phyloP scores from a whole-genome alignment of 2,888 invertebrate species.

The Bedellia somnulentella region DNA sequence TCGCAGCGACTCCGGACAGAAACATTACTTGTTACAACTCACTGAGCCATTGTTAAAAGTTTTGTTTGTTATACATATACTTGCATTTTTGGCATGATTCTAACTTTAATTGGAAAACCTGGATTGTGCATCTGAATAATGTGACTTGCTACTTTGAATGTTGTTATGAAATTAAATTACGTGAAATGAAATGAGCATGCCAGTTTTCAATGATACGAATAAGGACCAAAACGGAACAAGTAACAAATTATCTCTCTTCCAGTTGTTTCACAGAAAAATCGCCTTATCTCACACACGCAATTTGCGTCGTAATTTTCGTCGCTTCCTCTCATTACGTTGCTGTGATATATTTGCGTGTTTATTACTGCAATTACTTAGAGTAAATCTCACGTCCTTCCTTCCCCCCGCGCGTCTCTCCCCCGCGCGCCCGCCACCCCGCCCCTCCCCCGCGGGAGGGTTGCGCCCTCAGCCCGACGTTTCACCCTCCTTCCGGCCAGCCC shows the following conservation, averaged over 20 bases:
- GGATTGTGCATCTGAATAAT: too few relatives aligned
- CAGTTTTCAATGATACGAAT: constrained; percentile 1
- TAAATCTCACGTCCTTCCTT: constrained; percentile 63
- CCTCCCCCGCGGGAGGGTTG: constrained; percentile 36
- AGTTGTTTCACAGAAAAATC: constrained; percentile 36
- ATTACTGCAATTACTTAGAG: constrained; percentile 65
- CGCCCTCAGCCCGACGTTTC: constrained; percentile 50
- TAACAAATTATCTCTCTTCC: constrained; percentile 15
- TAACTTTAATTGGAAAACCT: too few relatives aligned
- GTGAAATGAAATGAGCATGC: neutral
- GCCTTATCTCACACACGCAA: constrained; percentile 60
- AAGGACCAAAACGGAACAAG: constrained; percentile 20
- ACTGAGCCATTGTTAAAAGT: constrained; percentile 10
- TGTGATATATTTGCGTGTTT: constrained; percentile 62
- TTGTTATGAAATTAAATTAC: neutral
- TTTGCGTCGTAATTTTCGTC: constrained; percentile 55
- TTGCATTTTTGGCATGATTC: neutral
- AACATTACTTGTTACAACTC: constrained; percentile 17
- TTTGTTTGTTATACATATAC: neutral
- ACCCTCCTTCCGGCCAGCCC: constrained; percentile 57
- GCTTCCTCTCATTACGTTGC: constrained; percentile 59
- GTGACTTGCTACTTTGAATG: neutral
- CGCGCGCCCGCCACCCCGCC: constrained; percentile 13
- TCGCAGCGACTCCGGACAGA: constrained; percentile 16
- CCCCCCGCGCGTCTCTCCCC: constrained; percentile 27